Percentiles rank a stretch among this genome's conserved stretches.
Conservation (phyloP, 2,888 invertebrate genomes). For the Oxystoma pomonae region DNA sequence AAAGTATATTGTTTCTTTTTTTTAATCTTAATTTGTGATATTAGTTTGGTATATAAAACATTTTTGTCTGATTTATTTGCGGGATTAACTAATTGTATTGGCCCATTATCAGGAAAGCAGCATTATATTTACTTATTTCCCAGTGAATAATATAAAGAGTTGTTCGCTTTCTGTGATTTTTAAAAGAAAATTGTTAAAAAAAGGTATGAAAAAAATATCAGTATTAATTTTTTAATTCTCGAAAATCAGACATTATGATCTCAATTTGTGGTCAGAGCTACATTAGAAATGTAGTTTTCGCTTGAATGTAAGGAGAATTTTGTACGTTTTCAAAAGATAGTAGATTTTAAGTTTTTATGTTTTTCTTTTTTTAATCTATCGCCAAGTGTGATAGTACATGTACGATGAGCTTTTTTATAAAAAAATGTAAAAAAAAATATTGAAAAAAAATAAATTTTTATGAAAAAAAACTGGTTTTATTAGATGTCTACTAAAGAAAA, state of each 20-base stretch:
- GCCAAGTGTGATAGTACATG: conserved; percentile 23
- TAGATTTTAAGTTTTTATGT: conserved; percentile 21
- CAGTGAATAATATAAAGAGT: too few species aligned
- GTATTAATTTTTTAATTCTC: conserved; percentile 21
- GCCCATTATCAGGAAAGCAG: too few species aligned
- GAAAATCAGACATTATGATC: conserved; percentile 18
- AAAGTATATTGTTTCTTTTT: conserved; percentile 22
- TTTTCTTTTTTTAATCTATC: conserved; percentile 11
- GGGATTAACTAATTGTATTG: conserved; percentile 19
- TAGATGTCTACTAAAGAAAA: too few species aligned
- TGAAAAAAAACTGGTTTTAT: conserved; percentile 12
- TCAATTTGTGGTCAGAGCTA: conserved; percentile 12
- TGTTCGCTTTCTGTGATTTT: too few species aligned
- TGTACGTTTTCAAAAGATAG: conserved; percentile 21
- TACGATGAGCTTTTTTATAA: conserved; percentile 22
- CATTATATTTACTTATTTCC: too few species aligned
- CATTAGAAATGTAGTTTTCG: conserved; percentile 10
- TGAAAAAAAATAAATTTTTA: conserved; percentile 18
- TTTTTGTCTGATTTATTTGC: conserved; percentile 18
- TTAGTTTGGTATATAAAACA: conserved; percentile 31
- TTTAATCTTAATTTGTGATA: conserved; percentile 30
- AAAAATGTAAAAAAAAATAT: conserved; percentile 16
- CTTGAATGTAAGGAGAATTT: conserved; percentile 18
- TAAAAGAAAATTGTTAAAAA: too few species aligned
- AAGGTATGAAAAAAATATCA: too few species aligned